phyloP scores from a whole-genome alignment of 2,113 vertebrate species.

The Sphaerodactylus townsendi region DNA sequence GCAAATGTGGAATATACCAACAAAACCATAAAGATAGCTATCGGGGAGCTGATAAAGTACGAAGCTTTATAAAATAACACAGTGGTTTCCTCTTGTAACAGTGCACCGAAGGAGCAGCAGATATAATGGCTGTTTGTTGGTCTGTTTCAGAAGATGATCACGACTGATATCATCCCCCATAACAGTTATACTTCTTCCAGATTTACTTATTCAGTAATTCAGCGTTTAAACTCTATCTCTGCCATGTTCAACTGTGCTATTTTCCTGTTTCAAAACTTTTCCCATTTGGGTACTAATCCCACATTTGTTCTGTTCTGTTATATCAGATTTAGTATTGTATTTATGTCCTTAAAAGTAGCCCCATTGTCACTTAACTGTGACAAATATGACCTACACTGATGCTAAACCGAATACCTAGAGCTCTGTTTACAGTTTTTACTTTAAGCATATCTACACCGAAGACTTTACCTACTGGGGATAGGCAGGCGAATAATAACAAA shows the following conservation, averaged over 20 bases:
- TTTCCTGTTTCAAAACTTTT: not conserved
- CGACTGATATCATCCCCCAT: constrained; percentile 20
- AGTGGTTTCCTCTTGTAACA: constrained; percentile 14
- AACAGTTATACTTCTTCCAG: constrained; percentile 26
- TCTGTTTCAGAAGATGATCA: constrained; percentile 21
- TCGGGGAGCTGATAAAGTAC: constrained; percentile 9
- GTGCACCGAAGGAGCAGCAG: constrained; percentile 41
- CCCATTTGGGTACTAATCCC: not conserved
- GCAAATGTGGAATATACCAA: not conserved
- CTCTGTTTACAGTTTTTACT: no score
- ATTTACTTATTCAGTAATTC: constrained; percentile 12
- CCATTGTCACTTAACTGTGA: not conserved
- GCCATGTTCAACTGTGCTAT: not conserved
- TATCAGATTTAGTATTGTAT: not conserved
- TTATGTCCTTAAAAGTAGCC: not conserved
- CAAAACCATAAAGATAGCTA: not conserved
- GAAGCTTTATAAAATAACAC: constrained; percentile 1
- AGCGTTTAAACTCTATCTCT: not conserved
- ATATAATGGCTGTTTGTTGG: constrained; percentile 30
- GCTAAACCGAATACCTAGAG: no score
- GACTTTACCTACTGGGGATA: no score
- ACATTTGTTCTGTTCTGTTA: not conserved
- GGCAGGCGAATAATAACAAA: no score
- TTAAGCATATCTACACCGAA: no score
- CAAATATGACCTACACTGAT: not conserved